Evolutionary conservation across 2,113 vertebrate genomes (phyloP).

Genomic region (Lynx canadensis): DNA sequence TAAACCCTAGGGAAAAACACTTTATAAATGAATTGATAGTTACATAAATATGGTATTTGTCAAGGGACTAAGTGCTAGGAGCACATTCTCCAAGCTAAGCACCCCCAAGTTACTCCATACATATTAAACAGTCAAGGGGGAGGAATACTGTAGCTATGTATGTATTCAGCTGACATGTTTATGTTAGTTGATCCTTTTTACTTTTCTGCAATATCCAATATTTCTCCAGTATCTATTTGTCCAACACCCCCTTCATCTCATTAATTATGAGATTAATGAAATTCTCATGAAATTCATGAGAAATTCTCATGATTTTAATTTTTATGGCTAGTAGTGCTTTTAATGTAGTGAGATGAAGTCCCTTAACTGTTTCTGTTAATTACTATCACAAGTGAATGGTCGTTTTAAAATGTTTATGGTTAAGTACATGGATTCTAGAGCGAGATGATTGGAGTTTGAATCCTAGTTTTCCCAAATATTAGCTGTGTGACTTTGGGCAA

Average conservation of each 20-base stretch:
- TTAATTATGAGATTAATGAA: neutral
- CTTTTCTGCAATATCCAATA: neutral
- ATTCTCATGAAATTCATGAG: neutral
- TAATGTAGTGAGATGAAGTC: neutral
- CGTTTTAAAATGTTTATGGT: neutral
- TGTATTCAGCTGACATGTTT: neutral
- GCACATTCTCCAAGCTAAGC: neutral
- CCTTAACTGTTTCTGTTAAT: neutral
- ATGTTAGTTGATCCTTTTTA: neutral
- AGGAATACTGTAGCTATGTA: neutral
- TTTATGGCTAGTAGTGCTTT: neutral
- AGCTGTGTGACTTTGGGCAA: neutral
- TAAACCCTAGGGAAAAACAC: slow-evolving; percentile 2
- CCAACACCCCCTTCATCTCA: neutral
- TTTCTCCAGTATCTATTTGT: neutral
- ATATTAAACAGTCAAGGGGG: neutral
- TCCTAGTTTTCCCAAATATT: neutral
- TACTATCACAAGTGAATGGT: neutral
- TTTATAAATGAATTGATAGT: slow-evolving; percentile 41
- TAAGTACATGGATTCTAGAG: neutral
- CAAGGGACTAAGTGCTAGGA: slow-evolving; percentile 1
- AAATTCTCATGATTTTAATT: neutral
- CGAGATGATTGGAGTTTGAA: neutral
- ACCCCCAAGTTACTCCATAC: neutral
- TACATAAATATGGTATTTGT: slow-evolving; percentile 42